Evolutionary conservation across 2,797 vertebrate species (phyloP).

Genomic region (Manis crassicaudata): DNA sequence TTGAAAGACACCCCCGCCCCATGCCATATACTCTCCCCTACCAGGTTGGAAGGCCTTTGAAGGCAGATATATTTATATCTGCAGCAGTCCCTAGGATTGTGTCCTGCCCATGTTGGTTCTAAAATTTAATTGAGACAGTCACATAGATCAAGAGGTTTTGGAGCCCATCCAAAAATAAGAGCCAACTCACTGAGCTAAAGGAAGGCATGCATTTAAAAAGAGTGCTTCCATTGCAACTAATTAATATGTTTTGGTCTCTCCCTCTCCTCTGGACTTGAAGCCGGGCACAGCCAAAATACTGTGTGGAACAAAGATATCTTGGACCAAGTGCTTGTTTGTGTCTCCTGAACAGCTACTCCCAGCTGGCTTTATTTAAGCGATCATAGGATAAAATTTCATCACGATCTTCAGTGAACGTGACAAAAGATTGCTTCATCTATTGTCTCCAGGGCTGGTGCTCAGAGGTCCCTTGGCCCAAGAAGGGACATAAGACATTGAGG

Average conservation of each 20-base stretch:
- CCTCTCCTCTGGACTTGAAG: slow-evolving; percentile 90
- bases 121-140: background rate
- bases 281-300: slow-evolving; percentile 87
- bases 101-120: background rate
- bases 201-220: slow-evolving; percentile 39
- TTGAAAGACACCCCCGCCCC: background rate
- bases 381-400: slow-evolving; percentile 93
- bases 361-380: slow-evolving; percentile 94
- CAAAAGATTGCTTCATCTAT: slow-evolving; percentile 60
- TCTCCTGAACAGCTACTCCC: slow-evolving; percentile 94
- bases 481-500: background rate
- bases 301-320: slow-evolving; percentile 90
- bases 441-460: background rate
- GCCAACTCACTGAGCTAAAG: slow-evolving; percentile 59
- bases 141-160: slow-evolving; percentile 67
- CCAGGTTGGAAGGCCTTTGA: background rate
- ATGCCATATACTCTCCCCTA: background rate
- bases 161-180: slow-evolving; percentile 46
- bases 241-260: slow-evolving; percentile 89
- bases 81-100: background rate
- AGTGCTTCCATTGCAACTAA: slow-evolving; percentile 75
- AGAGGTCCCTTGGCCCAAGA: background rate
- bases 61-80: background rate
- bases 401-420: slow-evolving; percentile 69
- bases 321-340: slow-evolving; percentile 92